Base-by-base conservation (phyloP, 2,888 invertebrate species). In the Yponomeuta plumbellus region DNA sequence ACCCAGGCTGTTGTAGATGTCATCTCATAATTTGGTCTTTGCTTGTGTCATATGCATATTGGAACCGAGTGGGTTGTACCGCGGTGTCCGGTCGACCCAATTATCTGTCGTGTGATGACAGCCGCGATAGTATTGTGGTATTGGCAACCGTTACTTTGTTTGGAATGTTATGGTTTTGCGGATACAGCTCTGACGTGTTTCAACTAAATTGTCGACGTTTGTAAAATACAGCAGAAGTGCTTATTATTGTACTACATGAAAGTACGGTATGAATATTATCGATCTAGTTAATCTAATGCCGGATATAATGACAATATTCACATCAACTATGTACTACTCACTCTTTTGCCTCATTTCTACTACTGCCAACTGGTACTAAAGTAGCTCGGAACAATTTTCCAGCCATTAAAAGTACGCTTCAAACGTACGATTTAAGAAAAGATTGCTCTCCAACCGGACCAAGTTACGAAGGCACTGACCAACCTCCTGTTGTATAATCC, bases 1-100 rank as follows among this genome's bases (percentile, higher is more conserved):
- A 75, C 67, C 65, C 77, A 72, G 70, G 77, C 66, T 73, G 78
- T 75, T 82, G 75, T 68, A 79, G 79, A 78, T 76, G 81, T 75
- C 76, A 71, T 71, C 71, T 71, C 71, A 71, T 71, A 72, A 71
- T 73, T 73, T 68, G 72, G 68, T 71, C 73, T 70, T 68, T 68
- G 73, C 68, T 72, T 72, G 77, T 79, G 76, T 77, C 78, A 76
- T 80, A 79, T 76, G 72, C 70, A 72, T 71, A 75, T 79, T 77
- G 72, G 74, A 78, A 80, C 79, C 74, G 75, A 68, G 78, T 76
- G 81, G 82, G 77, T 82, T 77, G 75, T 74, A 75, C 76, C 76
- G 73, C 26, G 74, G 76, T 83, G 85, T 88, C 87, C 88, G 88
- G 85, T 83, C 87, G 88, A 86, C 88, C 88, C 77, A 88, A 80